These are phyloP conservation scores for Mixornis gularis DNA, from an alignment of 2,113 vertebrate genomes.

Conservation along the genomic window DNA sequence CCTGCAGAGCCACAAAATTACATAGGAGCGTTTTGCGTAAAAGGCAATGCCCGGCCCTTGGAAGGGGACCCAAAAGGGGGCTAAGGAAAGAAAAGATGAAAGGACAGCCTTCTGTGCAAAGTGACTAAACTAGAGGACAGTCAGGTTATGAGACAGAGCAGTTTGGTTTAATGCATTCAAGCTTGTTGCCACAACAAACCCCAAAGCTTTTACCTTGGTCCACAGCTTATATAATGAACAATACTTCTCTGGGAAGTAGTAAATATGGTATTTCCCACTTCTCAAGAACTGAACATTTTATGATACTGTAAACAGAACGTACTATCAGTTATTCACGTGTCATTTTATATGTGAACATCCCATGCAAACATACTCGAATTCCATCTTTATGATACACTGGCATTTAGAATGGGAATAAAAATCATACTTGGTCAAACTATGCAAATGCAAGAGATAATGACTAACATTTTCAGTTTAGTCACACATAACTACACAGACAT, in stretches of 20 bases:
- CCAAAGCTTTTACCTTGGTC: background rate
- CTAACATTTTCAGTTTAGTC: background rate
- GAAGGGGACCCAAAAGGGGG: background rate
- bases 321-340: background rate
- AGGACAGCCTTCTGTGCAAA: background rate
- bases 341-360: background rate
- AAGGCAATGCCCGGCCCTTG: background rate
- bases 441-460: background rate
- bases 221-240: background rate
- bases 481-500: background rate
- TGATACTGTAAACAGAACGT: background rate
- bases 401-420: background rate
- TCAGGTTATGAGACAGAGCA: background rate
- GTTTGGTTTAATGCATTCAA: background rate
- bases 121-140: background rate
- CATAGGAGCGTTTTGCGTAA: background rate
- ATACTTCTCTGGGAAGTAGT: background rate
- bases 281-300: background rate
- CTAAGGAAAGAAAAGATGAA: background rate
- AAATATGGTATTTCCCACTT: background rate
- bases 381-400: background rate
- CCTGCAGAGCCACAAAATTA: background rate
- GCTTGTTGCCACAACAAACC: background rate
- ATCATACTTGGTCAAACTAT: background rate
- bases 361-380: background rate